Evolutionary conservation across 35 echinoderm and acorn worm genomes (phyloP).

Genomic region (Ptychodera flava): DNA sequence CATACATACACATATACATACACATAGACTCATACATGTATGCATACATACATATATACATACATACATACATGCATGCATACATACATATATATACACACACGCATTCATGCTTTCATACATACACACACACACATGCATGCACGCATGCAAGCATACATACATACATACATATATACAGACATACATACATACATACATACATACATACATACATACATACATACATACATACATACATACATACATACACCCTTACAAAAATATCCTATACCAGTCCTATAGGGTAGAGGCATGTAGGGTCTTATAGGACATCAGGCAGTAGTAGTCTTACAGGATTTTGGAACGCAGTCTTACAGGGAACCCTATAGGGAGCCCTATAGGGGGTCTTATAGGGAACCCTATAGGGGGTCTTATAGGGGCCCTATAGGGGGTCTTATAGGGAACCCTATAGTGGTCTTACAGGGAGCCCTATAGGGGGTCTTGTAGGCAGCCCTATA

Average conservation of each 20-base stretch:
- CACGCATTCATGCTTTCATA: not conserved
- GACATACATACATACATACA: not conserved
- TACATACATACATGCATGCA: not conserved
- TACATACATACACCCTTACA: not conserved
- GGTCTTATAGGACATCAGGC: no score
- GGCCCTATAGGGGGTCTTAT: no score
- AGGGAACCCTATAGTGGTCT: no score
- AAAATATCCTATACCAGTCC: not conserved
- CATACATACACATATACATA: not conserved
- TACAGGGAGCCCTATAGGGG: no score
- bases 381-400: no score
- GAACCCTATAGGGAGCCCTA: no score
- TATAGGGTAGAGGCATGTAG: no score
- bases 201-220: not conserved
- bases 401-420: no score
- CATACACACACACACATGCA: not conserved
- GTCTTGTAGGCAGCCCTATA: no score
- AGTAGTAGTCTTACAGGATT: no score
- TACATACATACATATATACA: not conserved
- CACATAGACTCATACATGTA: not conserved
- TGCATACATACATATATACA: not conserved
- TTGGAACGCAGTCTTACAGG: no score
- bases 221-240: slow-evolving; percentile 2
- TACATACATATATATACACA: not conserved
- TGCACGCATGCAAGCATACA: not conserved